These are phyloP conservation scores for Diarsia rubi DNA, from an alignment of 2,888 invertebrate species.

Conservation along the genomic window DNA sequence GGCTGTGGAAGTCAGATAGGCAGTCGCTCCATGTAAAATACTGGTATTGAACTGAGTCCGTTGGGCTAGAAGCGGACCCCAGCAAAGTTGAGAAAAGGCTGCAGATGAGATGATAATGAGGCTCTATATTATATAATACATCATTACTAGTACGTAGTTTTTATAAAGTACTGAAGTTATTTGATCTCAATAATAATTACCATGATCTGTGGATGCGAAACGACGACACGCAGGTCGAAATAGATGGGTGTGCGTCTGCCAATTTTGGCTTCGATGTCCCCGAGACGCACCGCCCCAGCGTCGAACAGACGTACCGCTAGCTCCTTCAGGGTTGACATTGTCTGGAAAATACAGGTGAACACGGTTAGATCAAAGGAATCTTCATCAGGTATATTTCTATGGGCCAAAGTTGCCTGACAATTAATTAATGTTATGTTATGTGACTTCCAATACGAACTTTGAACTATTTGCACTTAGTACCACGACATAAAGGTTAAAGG, in stretches of 20 bases:
- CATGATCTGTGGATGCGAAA: constrained; percentile 96
- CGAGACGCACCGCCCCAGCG: constrained; percentile 96
- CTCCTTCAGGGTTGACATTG: constrained; percentile 82
- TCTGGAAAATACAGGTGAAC: constrained; percentile 65
- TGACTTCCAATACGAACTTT: too few relatives aligned
- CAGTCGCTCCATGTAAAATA: neutral
- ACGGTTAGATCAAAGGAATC: too few relatives aligned
- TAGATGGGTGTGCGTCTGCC: constrained; percentile 98
- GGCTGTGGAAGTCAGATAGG: neutral
- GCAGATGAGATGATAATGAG: neutral
- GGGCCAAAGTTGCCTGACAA: too few relatives aligned
- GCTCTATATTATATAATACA: neutral
- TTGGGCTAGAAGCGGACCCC: neutral
- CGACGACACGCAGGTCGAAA: constrained; percentile 97
- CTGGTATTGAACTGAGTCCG: neutral
- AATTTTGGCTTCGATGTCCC: constrained; percentile 97
- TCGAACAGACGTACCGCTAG: constrained; percentile 94
- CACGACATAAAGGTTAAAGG: too few relatives aligned
- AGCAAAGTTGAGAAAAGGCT: neutral
- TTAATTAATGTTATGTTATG: too few relatives aligned
- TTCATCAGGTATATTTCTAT: too few relatives aligned
- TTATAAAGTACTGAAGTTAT: neutral
- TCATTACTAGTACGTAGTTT: neutral
- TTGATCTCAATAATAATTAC: constrained; percentile 83
- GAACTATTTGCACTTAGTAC: too few relatives aligned